phyloP scores from a whole-genome alignment of 2,797 vertebrate species.

The Labroides dimidiatus region DNA sequence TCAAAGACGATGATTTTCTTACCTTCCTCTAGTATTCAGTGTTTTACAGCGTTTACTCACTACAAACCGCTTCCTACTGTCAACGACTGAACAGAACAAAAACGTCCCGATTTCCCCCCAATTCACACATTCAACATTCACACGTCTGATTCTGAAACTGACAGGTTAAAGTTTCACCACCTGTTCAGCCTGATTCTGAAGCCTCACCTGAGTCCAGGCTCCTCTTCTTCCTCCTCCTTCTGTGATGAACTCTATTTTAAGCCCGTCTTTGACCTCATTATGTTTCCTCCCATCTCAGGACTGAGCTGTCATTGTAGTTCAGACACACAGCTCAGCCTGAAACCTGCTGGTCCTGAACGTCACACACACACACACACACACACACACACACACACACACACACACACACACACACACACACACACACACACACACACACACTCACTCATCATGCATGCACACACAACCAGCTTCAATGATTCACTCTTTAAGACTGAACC shows the following conservation, averaged over 20 bases:
- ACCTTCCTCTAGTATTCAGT: no score
- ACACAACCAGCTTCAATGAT: not conserved
- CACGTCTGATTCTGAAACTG: no score
- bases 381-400: not conserved
- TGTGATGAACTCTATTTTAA: not conserved
- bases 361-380: not conserved
- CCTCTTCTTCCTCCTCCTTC: not conserved
- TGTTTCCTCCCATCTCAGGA: not conserved
- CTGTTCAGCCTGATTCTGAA: not conserved
- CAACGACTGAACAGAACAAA: no score
- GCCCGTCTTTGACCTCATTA: not conserved
- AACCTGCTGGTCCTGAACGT: slow-evolving; percentile 57
- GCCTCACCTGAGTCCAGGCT: not conserved
- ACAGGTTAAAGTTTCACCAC: not conserved
- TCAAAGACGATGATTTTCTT: no score
- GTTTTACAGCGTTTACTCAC: no score
- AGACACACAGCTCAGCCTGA: not conserved
- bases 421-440: slow-evolving; percentile 5
- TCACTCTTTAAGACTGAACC: slow-evolving; percentile 1
- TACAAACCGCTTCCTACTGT: no score
- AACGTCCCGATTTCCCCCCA: no score
- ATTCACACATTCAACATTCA: no score
- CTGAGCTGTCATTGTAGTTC: not conserved
- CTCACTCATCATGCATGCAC: not conserved
- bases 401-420: slow-evolving; percentile 5